Evolutionary conservation across 2,113 vertebrate genomes (phyloP).

Genomic region (Saimiri boliviensis): DNA sequence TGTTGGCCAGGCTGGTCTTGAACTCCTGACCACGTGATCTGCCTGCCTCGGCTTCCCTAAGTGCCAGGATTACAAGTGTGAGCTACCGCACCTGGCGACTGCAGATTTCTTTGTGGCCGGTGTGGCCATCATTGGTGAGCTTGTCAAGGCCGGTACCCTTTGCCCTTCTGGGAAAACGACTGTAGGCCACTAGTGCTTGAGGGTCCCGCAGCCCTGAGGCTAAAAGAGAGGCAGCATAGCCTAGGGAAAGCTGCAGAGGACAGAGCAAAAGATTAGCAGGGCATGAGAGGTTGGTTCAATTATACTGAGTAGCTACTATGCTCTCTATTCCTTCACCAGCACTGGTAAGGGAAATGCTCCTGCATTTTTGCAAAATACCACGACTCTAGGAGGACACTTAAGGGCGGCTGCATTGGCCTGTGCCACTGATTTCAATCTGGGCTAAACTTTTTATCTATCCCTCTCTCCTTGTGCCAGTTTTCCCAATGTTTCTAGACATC

Average conservation of each 20-base stretch:
- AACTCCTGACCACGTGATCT: too few species aligned
- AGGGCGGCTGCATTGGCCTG: constrained; percentile 14
- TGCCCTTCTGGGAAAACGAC: constrained; percentile 63
- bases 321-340: rapidly evolving
- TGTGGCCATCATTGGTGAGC: constrained; percentile 68
- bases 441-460: constrained; percentile 84
- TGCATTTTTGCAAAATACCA: not conserved
- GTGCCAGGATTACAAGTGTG: too few species aligned
- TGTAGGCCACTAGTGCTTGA: constrained; percentile 56
- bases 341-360: constrained; percentile 50
- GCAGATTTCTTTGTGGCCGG: constrained; percentile 71
- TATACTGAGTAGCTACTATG: constrained; percentile 52
- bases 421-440: constrained; percentile 74
- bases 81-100: not conserved
- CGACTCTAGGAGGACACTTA: constrained; percentile 54
- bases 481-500: constrained; percentile 89
- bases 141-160: constrained; percentile 60
- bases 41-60: too few species aligned
- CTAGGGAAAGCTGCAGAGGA: not conserved
- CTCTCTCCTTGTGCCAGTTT: constrained; percentile 82
- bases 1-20: too few species aligned
- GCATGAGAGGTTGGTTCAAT: not conserved
- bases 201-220: not conserved
- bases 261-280: not conserved
- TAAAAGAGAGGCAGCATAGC: constrained; percentile 22